Base-by-base conservation (phyloP, 2,113 vertebrate species). In the Oreochromis spilurus region DNA sequence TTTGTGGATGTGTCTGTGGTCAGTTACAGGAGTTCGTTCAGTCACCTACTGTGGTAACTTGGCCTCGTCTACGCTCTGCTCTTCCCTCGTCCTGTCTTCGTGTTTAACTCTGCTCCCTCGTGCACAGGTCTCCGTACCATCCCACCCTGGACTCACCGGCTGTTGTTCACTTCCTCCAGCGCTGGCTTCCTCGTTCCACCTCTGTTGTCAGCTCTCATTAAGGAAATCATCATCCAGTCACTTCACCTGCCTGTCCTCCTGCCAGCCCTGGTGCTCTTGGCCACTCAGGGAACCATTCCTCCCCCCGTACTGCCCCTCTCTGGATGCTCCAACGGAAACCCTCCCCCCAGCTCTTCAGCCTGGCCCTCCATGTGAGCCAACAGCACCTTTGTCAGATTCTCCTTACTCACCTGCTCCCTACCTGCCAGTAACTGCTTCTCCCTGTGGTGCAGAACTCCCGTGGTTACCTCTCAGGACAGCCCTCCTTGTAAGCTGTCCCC, bases 251-350 rank as follows among this genome's bases (percentile, higher is more conserved):
- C 2, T 21, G 52, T 21, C 52, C 0, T 21, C 3, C 52, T 54
- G n/a, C 52, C 52, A 21, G n/a, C n/a, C 52, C 52, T 21, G 1
- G 6, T 0, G 0, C 0, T 54, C 52, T 0, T 54, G 53, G n/a
- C n/a, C 21, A 21, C 53, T 54, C 53, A 54, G 53, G 53, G 53
- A 54, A 54, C n/a, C 10, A 54, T 54, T 54, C 52, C 53, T 54
- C 10, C 10, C 52, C 19, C 19, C 1, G 19, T 17, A 53, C 52
- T 53, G 52, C 19, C 53, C 53, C 52, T 54, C n/a, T 34, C 31
- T 36, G 34, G 34, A 36, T 36, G 7, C 34, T 54, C 52, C 52
- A n/a, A 54, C 1, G 5, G 52, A 54, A 4, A 21, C 52, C 0
- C 52, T 54, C n/a, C 52, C 52, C 1, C 9, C n/a, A 21, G n/a